phyloP scores from a whole-genome alignment of 2,113 vertebrate genomes.

The Coptodon rendalli region DNA sequence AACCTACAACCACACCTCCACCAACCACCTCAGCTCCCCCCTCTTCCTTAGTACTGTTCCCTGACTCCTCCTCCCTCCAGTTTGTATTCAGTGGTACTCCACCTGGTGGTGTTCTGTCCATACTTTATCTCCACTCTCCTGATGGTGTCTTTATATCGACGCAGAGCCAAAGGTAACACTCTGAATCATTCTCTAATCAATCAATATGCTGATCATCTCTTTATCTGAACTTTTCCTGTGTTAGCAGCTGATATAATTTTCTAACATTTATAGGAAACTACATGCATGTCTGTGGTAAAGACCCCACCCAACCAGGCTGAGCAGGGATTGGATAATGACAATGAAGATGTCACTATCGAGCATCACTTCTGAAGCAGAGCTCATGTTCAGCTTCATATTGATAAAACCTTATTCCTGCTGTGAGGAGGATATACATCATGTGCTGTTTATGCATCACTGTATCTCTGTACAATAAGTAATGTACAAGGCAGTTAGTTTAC shows the following conservation, averaged over 20 bases:
- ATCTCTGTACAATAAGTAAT: fast-evolving
- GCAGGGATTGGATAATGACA: fast-evolving
- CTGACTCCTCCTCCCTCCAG: no score
- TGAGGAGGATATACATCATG: fast-evolving
- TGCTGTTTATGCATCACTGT: fast-evolving
- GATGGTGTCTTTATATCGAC: no score
- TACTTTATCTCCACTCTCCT: no score
- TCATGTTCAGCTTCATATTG: neutral
- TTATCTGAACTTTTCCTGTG: neutral
- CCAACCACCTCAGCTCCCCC: no score
- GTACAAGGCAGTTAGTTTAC: fast-evolving
- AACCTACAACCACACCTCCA: no score
- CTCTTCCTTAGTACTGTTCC: no score
- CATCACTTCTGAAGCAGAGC: neutral
- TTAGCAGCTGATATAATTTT: fast-evolving
- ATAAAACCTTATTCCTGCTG: fast-evolving
- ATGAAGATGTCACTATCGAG: neutral
- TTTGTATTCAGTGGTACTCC: no score
- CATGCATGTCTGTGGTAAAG: neutral
- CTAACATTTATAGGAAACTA: neutral
- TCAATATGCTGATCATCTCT: fast-evolving
- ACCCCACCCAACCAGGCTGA: fast-evolving
- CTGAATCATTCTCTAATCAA: fast-evolving
- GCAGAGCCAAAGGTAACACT: no score
- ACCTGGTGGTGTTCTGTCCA: no score